Evolutionary conservation across 1,140 invertebrate species (phyloP).

Genomic region (Leptestheria dahalacensis): DNA sequence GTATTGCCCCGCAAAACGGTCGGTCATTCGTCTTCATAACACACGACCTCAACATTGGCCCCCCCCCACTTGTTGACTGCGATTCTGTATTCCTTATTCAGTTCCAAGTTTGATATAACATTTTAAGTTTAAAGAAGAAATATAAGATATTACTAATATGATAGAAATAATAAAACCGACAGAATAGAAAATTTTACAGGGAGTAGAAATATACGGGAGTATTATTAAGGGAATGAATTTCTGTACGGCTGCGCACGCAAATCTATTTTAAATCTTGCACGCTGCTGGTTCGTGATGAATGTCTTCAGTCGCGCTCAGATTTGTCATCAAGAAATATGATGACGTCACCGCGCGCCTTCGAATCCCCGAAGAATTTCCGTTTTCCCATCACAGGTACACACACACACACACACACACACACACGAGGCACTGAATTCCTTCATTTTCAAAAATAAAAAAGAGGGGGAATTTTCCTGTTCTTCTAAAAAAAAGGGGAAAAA

Average conservation of each 20-base stretch:
- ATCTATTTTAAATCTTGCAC: not conserved
- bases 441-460: too few relatives aligned
- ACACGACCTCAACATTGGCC: not conserved
- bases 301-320: not conserved
- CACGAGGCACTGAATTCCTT: too few relatives aligned
- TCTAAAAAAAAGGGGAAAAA: too few relatives aligned
- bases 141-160: too few relatives aligned
- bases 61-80: not conserved
- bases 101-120: not conserved
- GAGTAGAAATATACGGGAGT: not conserved
- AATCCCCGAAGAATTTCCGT: too few relatives aligned
- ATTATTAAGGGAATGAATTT: not conserved
- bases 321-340: not conserved
- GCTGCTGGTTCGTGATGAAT: not conserved
- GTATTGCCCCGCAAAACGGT: not conserved
- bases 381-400: too few relatives aligned
- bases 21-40: not conserved
- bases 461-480: too few relatives aligned
- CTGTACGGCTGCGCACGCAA: not conserved
- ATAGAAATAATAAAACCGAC: too few relatives aligned
- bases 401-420: too few relatives aligned
- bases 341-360: not conserved
- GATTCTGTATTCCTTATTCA: not conserved
- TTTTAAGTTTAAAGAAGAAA: not conserved
- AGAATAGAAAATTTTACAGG: not conserved